Conservation (phyloP, 2,888 invertebrate genomes). For the Trachelus tabidus region DNA sequence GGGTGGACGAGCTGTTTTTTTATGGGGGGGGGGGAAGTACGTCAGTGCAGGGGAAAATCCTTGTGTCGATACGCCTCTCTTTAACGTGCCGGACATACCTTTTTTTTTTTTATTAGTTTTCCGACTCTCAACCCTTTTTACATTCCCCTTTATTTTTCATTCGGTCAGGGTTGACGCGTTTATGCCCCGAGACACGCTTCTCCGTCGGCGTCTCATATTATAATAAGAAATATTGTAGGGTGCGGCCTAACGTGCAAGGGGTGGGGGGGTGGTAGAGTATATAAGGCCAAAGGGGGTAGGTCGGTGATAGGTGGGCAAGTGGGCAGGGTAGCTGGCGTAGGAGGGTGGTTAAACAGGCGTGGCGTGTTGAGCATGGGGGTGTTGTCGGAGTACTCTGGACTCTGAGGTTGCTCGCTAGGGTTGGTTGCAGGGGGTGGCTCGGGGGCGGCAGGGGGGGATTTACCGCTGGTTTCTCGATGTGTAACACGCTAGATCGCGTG, state of each 20-base stretch:
- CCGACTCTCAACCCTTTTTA: slow-evolving; percentile 17
- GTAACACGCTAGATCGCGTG: slow-evolving; percentile 63
- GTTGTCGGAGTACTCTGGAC: no score
- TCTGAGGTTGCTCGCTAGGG: no score
- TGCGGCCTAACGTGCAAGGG: slow-evolving; percentile 34
- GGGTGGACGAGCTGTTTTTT: background rate
- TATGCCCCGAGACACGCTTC: no score
- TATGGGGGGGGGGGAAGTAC: background rate
- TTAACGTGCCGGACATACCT: no score
- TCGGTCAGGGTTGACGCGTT: slow-evolving; percentile 18
- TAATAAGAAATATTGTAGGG: slow-evolving; percentile 52
- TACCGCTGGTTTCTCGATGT: slow-evolving; percentile 27
- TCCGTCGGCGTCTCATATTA: slow-evolving; percentile 37
- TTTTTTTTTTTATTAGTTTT: slow-evolving; percentile 8
- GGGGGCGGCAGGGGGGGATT: slow-evolving; percentile 31
- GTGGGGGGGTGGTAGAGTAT: background rate
- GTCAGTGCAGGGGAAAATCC: background rate
- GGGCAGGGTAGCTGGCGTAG: background rate
- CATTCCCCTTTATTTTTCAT: slow-evolving; percentile 25
- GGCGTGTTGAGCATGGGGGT: background rate
- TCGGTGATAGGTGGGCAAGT: no score
- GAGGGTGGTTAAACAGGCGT: background rate
- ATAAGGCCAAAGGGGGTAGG: no score
- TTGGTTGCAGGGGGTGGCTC: slow-evolving; percentile 8
- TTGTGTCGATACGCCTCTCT: background rate